Base-by-base conservation (phyloP, 1,140 invertebrate species). In the Antheraea mylitta region DNA sequence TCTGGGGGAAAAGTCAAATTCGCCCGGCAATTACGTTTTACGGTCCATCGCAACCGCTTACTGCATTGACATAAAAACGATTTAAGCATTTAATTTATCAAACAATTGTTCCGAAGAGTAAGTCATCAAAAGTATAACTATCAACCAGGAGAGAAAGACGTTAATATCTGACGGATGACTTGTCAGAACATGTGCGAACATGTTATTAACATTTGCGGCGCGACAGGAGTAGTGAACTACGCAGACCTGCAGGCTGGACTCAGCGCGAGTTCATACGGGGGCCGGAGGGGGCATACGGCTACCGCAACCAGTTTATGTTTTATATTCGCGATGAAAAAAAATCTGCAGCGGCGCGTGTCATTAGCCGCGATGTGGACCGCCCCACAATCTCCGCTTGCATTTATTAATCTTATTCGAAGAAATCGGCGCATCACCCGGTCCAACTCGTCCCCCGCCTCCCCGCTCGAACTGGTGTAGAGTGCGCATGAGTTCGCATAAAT, bases 341-440 rank as follows among this genome's bases (percentile, higher is more conserved):
- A 88, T 87, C 80, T 87, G 87, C 87, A 85, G 77, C 83, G 78
- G 78, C 83, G 80, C 81, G 88, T 90, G 88, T 90, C 88, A 89
- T 90, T 90, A 90, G 82, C 88, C 88, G 86, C 81, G 76, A 76
- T 77, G 78, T 77, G 74, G 76, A 74, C 77, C 72, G 58, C 38
- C 36, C 38, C 38, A 16, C 58, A 18, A 42, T 22, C 53, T 30
- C 66, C 83, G 81, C 80, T 76, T 87, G 85, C 82, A 87, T 90
- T 87, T 88, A 87, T 90, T 88, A 87, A 87, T 86, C 82, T 88
- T 86, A 86, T 88, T 90, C 87, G 85, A 83, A 86, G 87, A 90
- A 88, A 88, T 88, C 87, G 83, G 80, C 87, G 85, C 87, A 87
- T 87, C 84, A 80, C 78, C 77, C 76, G 65, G 53, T 18, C 62